Evolutionary conservation across 2,113 vertebrate species (phyloP).

Genomic region (Scolopax mira): DNA sequence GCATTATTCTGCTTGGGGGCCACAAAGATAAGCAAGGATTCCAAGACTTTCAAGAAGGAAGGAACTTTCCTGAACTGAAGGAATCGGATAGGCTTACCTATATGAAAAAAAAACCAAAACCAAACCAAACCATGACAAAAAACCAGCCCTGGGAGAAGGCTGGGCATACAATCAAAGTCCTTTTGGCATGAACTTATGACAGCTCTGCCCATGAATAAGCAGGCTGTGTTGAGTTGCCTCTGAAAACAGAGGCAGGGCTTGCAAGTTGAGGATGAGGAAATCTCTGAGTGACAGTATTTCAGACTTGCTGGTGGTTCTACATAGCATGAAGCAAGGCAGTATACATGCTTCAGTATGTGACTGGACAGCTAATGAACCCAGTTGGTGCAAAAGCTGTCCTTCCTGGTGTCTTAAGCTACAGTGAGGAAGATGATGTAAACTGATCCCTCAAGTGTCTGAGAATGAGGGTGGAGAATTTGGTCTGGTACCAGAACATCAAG

Average conservation of each 20-base stretch:
- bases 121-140: no score
- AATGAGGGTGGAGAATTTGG: background rate
- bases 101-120: no score
- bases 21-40: constrained; percentile 35
- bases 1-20: background rate
- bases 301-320: background rate
- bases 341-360: background rate
- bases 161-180: constrained; percentile 23
- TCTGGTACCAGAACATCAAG: background rate
- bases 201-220: background rate
- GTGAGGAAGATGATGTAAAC: background rate
- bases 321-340: background rate
- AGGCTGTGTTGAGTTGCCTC: background rate
- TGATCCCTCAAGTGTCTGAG: background rate
- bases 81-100: background rate
- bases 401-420: background rate
- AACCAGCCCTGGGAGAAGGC: background rate
- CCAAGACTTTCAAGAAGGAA: constrained; percentile 16
- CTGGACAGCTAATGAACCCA: background rate
- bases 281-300: background rate
- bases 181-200: background rate
- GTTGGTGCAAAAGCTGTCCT: background rate
- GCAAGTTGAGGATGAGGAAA: background rate
- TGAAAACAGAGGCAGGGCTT: background rate
- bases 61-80: background rate